Percentiles rank a stretch among this genome's conserved stretches.
phyloP scores from a whole-genome alignment of 2,797 vertebrate genomes.

The Remorina albescens region DNA sequence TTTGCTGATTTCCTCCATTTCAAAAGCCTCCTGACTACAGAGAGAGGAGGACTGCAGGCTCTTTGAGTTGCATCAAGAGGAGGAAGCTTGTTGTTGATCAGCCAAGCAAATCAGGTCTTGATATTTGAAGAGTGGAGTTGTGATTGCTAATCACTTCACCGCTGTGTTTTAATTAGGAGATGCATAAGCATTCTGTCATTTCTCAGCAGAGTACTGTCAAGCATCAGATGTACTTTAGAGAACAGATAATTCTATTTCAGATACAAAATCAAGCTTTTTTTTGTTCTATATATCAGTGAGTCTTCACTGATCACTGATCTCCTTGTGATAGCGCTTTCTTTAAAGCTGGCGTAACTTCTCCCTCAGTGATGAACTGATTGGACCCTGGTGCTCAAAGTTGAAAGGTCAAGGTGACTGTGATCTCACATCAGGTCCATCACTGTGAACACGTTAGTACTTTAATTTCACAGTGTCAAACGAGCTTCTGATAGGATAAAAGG shows the following conservation, averaged over 20 bases:
- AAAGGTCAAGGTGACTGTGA: neutral
- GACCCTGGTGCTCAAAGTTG: neutral
- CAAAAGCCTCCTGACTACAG: constrained; percentile 79
- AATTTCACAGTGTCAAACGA: neutral
- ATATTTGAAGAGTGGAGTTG: constrained; percentile 85
- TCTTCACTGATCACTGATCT: too few relatives aligned
- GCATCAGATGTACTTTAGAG: constrained; percentile 78
- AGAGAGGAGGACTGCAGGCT: constrained; percentile 38
- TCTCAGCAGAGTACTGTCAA: constrained; percentile 74
- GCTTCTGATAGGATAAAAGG: neutral
- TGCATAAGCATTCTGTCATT: constrained; percentile 81
- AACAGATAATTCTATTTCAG: constrained; percentile 75
- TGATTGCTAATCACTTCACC: constrained; percentile 86
- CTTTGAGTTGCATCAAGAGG: constrained; percentile 48
- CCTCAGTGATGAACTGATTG: neutral
- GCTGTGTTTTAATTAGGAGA: constrained; percentile 86
- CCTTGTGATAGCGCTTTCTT: too few relatives aligned
- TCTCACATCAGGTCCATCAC: too few relatives aligned
- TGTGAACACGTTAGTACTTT: too few relatives aligned
- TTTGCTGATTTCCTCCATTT: constrained; percentile 88
- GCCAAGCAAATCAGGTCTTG: constrained; percentile 84
- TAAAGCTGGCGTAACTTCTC: neutral
- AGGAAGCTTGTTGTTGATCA: constrained; percentile 80
- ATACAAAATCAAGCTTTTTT: constrained; percentile 44
- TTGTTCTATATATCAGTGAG: constrained; percentile 21